These are phyloP conservation scores for Drosophila koepferae DNA, from an alignment of 2,888 invertebrate genomes.

Conservation along the genomic window DNA sequence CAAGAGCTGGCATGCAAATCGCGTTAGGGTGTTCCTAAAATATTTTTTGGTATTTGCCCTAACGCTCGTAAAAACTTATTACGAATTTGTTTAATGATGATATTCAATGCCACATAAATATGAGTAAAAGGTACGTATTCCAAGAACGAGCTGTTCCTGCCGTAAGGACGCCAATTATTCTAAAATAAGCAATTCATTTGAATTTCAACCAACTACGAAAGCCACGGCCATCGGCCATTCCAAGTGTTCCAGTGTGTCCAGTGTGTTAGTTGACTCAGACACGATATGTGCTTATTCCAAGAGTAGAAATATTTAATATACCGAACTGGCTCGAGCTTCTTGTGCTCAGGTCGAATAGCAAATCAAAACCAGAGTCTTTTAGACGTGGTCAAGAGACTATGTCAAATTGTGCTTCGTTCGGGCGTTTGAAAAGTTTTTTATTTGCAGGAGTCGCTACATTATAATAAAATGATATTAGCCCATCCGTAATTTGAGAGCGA, in stretches of 20 bases:
- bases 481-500: constrained; percentile 1
- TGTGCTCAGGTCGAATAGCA: constrained; percentile 64
- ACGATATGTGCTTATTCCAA: constrained; percentile 61
- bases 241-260: constrained; percentile 66
- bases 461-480: constrained; percentile 19
- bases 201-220: constrained; percentile 34
- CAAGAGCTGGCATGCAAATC: constrained; percentile 53
- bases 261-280: constrained; percentile 41
- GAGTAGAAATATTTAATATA: constrained; percentile 71
- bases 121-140: background rate
- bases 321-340: constrained; percentile 41
- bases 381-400: constrained; percentile 83
- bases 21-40: constrained; percentile 52
- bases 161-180: constrained; percentile 14
- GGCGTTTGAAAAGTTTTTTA: constrained; percentile 28
- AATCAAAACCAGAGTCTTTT: constrained; percentile 74
- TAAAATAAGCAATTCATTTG: constrained; percentile 36
- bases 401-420: constrained; percentile 66
- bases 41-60: constrained; percentile 14
- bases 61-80: constrained; percentile 15
- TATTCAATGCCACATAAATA: constrained; percentile 2
- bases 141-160: background rate
- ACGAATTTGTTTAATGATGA: constrained; percentile 2
- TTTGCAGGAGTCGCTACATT: constrained; percentile 7
- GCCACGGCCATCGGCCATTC: constrained; percentile 55